Conservation (phyloP, 35 echinoderm and acorn worm species). For the Strongylocentrotus purpuratus region DNA sequence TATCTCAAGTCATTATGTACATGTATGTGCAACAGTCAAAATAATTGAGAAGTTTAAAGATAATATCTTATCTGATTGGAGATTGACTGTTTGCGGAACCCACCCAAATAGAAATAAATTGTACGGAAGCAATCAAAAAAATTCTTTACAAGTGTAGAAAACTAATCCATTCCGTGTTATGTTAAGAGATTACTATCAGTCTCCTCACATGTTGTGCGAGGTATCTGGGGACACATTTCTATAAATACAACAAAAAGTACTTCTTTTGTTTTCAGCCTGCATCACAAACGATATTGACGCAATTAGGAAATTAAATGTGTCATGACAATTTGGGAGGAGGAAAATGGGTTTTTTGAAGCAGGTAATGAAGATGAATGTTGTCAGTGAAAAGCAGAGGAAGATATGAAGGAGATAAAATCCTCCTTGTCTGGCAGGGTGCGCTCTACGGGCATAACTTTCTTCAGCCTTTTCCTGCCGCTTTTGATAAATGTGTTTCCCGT, state of each 20-base stretch:
- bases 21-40: neutral
- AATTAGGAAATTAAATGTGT: slow-evolving; percentile 49
- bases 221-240: neutral
- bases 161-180: slow-evolving; percentile 44
- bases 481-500: slow-evolving; percentile 11
- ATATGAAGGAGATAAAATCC: slow-evolving; percentile 36
- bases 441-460: slow-evolving; percentile 26
- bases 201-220: neutral
- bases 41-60: slow-evolving; percentile 23
- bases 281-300: slow-evolving; percentile 26
- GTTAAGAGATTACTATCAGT: slow-evolving; percentile 22
- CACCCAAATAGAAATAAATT: slow-evolving; percentile 35
- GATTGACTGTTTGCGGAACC: neutral
- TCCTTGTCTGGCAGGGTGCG: slow-evolving; percentile 24
- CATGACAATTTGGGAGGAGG: slow-evolving; percentile 44
- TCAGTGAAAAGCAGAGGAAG: slow-evolving; percentile 37
- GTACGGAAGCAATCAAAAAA: slow-evolving; percentile 33
- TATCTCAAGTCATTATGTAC: neutral
- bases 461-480: slow-evolving; percentile 46
- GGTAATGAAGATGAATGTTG: slow-evolving; percentile 54
- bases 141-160: slow-evolving; percentile 15
- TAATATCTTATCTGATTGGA: neutral
- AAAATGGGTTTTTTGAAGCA: slow-evolving; percentile 11
- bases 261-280: neutral
- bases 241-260: neutral